Evolutionary conservation across 2,888 invertebrate species (phyloP).

Genomic region (Drosophila planitibia): DNA sequence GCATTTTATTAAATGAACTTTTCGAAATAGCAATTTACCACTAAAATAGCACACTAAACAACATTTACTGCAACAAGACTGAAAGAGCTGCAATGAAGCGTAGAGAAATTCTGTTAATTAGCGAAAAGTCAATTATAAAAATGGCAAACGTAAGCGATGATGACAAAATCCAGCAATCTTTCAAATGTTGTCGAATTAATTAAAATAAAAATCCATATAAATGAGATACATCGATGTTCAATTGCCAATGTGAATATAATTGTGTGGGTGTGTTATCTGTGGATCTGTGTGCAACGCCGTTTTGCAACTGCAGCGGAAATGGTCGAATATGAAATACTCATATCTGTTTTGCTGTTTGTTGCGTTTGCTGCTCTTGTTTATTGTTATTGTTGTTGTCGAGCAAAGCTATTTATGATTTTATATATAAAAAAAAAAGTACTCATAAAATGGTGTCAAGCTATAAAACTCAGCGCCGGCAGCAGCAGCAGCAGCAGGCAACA

Average conservation of each 20-base stretch:
- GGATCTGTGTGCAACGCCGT: background rate
- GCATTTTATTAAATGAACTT: background rate
- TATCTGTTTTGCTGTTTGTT: constrained; percentile 10
- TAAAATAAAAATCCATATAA: background rate
- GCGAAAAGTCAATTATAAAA: constrained; percentile 14
- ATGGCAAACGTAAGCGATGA: constrained; percentile 6
- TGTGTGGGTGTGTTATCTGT: background rate
- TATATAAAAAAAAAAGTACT: background rate
- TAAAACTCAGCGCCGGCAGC: constrained; percentile 25
- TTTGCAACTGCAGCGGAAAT: constrained; percentile 31
- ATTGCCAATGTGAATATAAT: background rate
- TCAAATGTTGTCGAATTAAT: constrained; percentile 4
- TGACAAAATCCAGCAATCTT: background rate
- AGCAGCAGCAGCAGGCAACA: constrained; percentile 19
- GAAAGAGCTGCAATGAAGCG: background rate
- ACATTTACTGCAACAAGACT: background rate
- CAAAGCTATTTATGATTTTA: constrained; percentile 35
- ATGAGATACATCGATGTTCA: background rate
- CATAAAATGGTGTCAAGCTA: constrained; percentile 47
- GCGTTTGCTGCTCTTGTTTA: constrained; percentile 1
- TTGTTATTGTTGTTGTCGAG: constrained; percentile 6
- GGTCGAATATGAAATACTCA: constrained; percentile 28
- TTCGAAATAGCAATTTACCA: background rate
- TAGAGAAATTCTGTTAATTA: constrained; percentile 13
- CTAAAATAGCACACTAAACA: background rate